Percentiles rank a stretch among this genome's conserved stretches.
Conservation (phyloP, 2,113 vertebrate genomes). For the Tyrannus savana region DNA sequence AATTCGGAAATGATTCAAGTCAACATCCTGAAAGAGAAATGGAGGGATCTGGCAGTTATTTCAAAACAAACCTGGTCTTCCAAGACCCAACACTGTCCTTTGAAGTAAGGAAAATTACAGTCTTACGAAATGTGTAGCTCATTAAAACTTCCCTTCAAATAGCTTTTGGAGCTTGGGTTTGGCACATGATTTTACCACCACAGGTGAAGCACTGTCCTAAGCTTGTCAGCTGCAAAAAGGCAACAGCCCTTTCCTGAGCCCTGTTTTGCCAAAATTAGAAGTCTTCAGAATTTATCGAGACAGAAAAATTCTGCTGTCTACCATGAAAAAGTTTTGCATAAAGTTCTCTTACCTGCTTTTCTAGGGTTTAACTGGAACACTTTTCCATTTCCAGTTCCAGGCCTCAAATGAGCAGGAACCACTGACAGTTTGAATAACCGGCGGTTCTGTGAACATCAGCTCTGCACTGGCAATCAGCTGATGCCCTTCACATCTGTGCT, state of each 20-base stretch:
- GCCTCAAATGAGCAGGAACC: neutral
- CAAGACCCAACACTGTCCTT: neutral
- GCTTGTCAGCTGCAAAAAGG: neutral
- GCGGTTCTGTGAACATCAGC: neutral
- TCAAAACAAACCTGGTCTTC: neutral
- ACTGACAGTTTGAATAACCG: neutral
- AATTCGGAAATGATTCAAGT: constrained; percentile 96
- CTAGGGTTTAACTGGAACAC: neutral
- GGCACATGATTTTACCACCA: neutral
- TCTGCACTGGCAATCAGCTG: neutral
- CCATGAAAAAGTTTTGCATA: neutral
- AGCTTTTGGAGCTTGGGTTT: neutral
- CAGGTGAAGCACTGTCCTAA: neutral
- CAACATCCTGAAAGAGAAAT: constrained; percentile 86
- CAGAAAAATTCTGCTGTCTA: neutral
- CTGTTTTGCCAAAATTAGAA: neutral
- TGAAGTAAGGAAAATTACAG: neutral
- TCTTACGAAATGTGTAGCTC: neutral
- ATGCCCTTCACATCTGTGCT: neutral
- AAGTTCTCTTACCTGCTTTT: neutral
- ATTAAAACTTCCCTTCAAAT: neutral
- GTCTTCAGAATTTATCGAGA: neutral
- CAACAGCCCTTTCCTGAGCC: neutral
- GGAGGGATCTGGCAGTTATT: neutral
- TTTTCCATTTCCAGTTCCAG: neutral